These are phyloP conservation scores for Lagopus muta DNA, from an alignment of 2,113 vertebrate species.

Conservation along the genomic window DNA sequence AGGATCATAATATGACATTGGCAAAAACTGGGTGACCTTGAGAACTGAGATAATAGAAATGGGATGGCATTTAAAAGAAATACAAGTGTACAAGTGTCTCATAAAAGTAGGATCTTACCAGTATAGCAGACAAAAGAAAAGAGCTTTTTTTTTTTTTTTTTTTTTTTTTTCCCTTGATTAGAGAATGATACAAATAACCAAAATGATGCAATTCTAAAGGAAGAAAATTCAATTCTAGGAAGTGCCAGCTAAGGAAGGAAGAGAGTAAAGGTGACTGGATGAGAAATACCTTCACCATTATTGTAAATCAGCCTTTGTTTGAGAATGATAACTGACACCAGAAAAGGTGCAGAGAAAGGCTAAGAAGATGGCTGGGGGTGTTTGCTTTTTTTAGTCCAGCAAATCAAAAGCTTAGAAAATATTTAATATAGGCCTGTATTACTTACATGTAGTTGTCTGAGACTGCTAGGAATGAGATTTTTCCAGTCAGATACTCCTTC, in stretches of 20 bases:
- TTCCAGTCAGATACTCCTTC: slow-evolving; percentile 23
- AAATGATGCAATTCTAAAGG: background rate
- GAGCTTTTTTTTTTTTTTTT: background rate
- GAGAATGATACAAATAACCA: background rate
- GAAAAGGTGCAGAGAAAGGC: background rate
- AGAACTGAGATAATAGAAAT: background rate
- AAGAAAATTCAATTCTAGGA: background rate
- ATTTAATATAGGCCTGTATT: background rate
- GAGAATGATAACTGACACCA: background rate
- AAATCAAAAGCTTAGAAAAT: background rate
- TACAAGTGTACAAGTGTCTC: accelerated
- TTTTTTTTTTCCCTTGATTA: background rate
- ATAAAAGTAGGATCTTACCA: background rate
- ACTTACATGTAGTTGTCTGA: background rate
- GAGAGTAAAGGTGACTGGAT: background rate
- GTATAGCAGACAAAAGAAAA: background rate
- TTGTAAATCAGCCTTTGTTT: background rate
- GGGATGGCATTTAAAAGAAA: background rate
- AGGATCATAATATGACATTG: background rate
- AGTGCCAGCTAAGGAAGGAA: background rate
- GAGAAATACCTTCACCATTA: background rate
- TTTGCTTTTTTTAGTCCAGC: background rate
- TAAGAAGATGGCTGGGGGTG: background rate
- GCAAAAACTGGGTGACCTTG: background rate
- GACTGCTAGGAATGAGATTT: background rate